Evolutionary conservation across 2,888 invertebrate genomes (phyloP).

Genomic region (Helobdella robusta): DNA sequence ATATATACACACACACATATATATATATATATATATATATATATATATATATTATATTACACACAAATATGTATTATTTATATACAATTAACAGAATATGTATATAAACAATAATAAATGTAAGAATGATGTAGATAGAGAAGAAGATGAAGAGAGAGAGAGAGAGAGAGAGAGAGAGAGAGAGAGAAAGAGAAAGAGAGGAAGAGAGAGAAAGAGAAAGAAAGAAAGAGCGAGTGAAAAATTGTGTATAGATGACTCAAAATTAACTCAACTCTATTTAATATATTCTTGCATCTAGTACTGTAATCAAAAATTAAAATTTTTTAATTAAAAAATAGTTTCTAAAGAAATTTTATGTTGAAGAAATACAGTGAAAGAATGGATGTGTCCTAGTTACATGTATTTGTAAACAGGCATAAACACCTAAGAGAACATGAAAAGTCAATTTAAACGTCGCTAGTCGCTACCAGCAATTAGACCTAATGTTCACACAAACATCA

Average conservation of each 20-base stretch:
- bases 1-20: background rate
- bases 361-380: too few species aligned
- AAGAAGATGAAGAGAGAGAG: background rate
- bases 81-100: background rate
- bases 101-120: background rate
- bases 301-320: too few species aligned
- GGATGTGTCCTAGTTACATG: too few species aligned
- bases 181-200: background rate
- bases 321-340: background rate
- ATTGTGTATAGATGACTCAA: too few species aligned
- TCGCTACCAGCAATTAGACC: too few species aligned
- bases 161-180: background rate
- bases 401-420: too few species aligned
- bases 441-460: too few species aligned
- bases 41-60: background rate
- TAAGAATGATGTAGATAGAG: background rate
- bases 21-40: background rate
- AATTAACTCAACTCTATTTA: background rate
- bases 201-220: background rate
- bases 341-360: too few species aligned
- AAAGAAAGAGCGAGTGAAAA: too few species aligned
- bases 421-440: too few species aligned
- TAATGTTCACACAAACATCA: too few species aligned
- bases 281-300: background rate
- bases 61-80: background rate